Conservation (phyloP, 2,797 vertebrate species). For the Cossypha heuglini region DNA sequence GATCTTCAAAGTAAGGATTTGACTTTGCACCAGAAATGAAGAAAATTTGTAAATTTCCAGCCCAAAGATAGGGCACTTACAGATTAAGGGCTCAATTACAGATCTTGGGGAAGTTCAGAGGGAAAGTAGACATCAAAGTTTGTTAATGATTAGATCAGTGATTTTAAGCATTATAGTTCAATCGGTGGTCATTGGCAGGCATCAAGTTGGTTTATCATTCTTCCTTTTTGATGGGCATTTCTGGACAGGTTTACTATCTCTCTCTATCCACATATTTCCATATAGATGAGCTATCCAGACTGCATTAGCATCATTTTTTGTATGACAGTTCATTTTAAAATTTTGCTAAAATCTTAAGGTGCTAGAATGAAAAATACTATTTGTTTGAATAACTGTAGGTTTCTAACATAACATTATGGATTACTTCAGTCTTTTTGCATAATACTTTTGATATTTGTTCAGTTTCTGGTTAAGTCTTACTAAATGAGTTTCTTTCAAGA, state of each 20-base stretch:
- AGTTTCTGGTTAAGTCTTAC: not conserved
- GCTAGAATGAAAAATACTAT: not conserved
- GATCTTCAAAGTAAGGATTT: not conserved
- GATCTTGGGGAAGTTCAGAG: not conserved
- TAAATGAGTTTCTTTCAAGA: not conserved
- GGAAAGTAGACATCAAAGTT: not conserved
- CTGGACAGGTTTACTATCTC: not conserved
- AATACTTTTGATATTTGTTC: not conserved
- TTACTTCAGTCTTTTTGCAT: not conserved
- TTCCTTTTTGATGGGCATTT: not conserved
- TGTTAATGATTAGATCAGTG: not conserved
- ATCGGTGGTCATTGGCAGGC: not conserved
- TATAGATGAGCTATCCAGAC: not conserved
- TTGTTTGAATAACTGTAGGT: not conserved
- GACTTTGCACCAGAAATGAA: not conserved
- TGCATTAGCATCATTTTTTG: not conserved
- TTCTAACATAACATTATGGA: not conserved
- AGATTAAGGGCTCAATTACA: not conserved
- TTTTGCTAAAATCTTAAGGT: not conserved
- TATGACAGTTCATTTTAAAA: not conserved
- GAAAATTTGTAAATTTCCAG: not conserved
- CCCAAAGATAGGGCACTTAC: not conserved
- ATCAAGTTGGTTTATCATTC: not conserved
- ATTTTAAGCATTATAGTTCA: not conserved
- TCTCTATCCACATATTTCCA: not conserved